Conservation (phyloP, 1,140 invertebrate genomes). For the Brachionus paranguensis region DNA sequence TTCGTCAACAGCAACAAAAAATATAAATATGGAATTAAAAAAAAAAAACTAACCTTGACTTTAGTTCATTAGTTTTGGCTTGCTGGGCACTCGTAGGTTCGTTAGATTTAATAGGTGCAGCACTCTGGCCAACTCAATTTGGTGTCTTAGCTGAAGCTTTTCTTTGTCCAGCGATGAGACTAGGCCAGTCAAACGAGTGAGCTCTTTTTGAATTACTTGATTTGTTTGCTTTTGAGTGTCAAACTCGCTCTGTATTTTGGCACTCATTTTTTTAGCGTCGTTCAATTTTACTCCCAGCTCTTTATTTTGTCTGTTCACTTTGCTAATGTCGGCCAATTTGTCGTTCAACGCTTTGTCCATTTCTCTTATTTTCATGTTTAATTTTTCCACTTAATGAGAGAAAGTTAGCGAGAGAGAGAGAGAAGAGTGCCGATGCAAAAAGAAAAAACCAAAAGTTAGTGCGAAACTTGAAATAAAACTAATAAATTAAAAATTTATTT, state of each 20-base stretch:
- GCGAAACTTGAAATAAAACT: too few relatives aligned
- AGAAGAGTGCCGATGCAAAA: too few relatives aligned
- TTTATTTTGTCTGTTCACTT: neutral
- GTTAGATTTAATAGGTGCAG: too few relatives aligned
- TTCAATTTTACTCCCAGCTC: neutral
- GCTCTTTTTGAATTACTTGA: slow-evolving; percentile 28
- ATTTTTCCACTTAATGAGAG: neutral
- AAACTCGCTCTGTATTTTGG: neutral
- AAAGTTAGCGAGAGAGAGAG: too few relatives aligned
- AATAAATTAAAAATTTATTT: too few relatives aligned
- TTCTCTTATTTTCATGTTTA: neutral
- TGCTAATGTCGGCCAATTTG: neutral
- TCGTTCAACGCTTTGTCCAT: neutral
- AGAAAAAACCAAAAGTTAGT: too few relatives aligned
- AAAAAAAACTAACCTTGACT: too few relatives aligned
- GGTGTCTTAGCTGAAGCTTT: neutral
- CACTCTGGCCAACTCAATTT: neutral
- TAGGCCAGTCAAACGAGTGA: neutral
- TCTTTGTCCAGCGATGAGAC: neutral
- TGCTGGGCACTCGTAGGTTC: too few relatives aligned
- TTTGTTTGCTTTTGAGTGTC: slow-evolving; percentile 17
- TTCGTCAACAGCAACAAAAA: too few relatives aligned
- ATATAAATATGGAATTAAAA: too few relatives aligned
- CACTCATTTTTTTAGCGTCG: neutral
- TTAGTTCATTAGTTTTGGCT: too few relatives aligned